These are phyloP conservation scores for Babylonia areolata DNA, from an alignment of 1,140 invertebrate species.

Conservation along the genomic window DNA sequence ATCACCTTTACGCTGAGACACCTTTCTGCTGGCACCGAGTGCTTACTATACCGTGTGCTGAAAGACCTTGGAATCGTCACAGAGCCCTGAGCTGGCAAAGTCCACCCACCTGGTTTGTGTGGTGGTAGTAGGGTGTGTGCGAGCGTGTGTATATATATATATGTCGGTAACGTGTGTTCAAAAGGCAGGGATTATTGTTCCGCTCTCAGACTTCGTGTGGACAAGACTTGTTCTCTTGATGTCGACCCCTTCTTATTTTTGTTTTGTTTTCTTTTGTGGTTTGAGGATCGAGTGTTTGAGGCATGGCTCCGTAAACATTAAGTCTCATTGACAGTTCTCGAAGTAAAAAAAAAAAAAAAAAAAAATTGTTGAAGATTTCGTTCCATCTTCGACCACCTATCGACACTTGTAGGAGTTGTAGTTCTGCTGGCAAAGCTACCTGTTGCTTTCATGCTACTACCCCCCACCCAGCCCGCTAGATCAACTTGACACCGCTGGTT, in stretches of 20 bases:
- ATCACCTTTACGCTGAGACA: background rate
- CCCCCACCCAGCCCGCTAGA: background rate
- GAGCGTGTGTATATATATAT: background rate
- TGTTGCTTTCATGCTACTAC: background rate
- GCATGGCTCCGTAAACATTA: background rate
- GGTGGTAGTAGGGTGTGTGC: background rate
- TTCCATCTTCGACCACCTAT: too few relatives aligned
- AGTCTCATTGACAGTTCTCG: background rate
- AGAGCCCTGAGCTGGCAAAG: background rate
- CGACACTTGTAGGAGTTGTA: too few relatives aligned
- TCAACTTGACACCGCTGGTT: background rate
- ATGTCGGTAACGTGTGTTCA: background rate
- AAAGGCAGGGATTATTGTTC: background rate
- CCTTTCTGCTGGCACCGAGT: background rate
- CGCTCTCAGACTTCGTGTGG: background rate
- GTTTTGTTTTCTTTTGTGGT: too few relatives aligned
- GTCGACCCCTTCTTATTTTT: background rate
- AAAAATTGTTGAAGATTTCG: too few relatives aligned
- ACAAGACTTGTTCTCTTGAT: background rate
- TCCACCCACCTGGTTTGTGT: conserved; percentile 6
- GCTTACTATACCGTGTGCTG: background rate
- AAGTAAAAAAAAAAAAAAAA: too few relatives aligned
- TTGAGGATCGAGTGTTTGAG: too few relatives aligned
- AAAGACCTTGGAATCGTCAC: background rate
- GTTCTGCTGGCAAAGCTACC: conserved; percentile 5